Base-by-base conservation (phyloP, 30 jellyfish, hydroid and myxozoan species). In the Aurelia sp. region DNA sequence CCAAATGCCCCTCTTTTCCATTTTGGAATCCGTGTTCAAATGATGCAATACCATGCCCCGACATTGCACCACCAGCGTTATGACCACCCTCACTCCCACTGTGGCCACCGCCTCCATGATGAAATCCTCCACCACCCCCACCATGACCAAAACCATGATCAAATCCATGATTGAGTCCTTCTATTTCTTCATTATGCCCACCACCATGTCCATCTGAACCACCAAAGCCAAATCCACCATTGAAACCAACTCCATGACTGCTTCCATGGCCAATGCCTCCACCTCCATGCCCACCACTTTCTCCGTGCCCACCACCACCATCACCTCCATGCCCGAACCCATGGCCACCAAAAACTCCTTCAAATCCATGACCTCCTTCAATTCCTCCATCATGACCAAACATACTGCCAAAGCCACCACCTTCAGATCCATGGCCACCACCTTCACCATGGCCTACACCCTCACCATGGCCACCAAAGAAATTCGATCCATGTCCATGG, bases 1-100 rank as follows among this genome's bases (percentile, higher is more conserved):
- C 88, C 3, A 41, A 48, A 68, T 76, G 86, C 0, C 84, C 78
- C 27, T 58, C 76, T 18, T 58, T 40, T 24, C 72, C 85, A 57
- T 70, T 69, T 13, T 86, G 90, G 50, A 79, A 38, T 3, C 90
- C 90, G 38, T 40, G 90, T 17, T 63, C 87, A 47, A 82, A 82
- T 67, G 92, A 75, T 8, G 92, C 78, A 5, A 70, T n/a, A 2
- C 92, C 92, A 31, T 82, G 92, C 21, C 80, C 72, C 1, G 68
- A 44, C 74, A 61, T 57, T 44, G 63, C 55, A 44, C 55, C 55
- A 44, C 55, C 55, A 44, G 55, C 16, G 9, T 44, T 71, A 59
- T 71, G 87, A 19, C 87, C 87, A 64, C 70, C 84, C 16, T 20
- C 78, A 48, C 55, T 78, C 0, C 40, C 40, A 50, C 57, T 20